Evolutionary conservation across 2,888 invertebrate species (phyloP), one percentile per base, ranked within the genome.

Genomic region (Caenorhabditis sp.): DNA sequence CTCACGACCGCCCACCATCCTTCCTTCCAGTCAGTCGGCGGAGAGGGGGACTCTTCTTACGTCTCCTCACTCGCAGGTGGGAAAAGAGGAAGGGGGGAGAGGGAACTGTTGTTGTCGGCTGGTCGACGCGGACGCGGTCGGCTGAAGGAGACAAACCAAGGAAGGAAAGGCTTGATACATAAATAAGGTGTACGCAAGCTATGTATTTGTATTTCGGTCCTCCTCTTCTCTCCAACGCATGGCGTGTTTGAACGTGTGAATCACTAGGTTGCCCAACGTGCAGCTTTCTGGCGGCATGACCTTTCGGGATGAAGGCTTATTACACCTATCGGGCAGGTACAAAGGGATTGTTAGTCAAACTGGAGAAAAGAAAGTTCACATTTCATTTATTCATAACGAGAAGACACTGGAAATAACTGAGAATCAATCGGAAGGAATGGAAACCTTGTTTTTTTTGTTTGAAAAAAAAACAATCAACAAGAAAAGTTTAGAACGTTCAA

Each of bases 221-320:
- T n/a, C n/a, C n/a, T n/a, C n/a, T n/a, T n/a, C n/a, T n/a, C n/a
- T n/a, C 58, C 40, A 32, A 18, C 62, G 62, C 62, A 64, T 72
- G 71, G 65, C 60, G 53, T 76, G 61, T 76, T 76, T 76, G 76
- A 76, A 67, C 76, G 76, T 76, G 67, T 76, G 76, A 76, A 76
- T 76, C 76, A 76, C 61, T 72, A 22, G 58, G 55, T 28, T 64
- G 62, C 47, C 65, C 28, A 56, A 2, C 40, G 2, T 37, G 60
- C 35, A 65, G 72, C 51, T 47, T 60, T 32, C 20, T 53, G 76
- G 40, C 67, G 76, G 67, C 67, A 37, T 67, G 76, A 76, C 76
- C 76, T 76, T 76, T 76, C 58, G 18, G 67, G 67, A 67, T 13
- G 55, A 18, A 20, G 20, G 28, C 22, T 18, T 44, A 70, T 51